A percentile compares a stretch with the other conserved stretches of the same genome.
phyloP scores from a whole-genome alignment of 2,113 vertebrate genomes.

The Turnix velox region DNA sequence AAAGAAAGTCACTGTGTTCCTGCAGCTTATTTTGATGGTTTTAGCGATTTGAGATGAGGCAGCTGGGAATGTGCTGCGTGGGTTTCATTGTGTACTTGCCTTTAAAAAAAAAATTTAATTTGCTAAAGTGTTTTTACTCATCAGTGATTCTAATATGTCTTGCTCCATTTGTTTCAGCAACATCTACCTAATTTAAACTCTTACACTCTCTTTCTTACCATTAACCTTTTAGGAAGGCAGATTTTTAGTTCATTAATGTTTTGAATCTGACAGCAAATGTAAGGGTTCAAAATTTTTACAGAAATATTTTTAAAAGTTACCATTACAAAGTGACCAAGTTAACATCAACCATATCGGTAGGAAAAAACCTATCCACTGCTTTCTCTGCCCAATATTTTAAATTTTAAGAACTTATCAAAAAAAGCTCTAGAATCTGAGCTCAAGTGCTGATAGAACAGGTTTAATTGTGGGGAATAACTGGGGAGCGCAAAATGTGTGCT shows the following conservation, averaged over 20 bases:
- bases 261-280: conserved; percentile 1
- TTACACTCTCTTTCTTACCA: conserved; percentile 2
- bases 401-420: background rate
- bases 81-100: conserved; percentile 8
- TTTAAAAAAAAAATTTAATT: background rate
- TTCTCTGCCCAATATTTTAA: background rate
- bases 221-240: conserved; percentile 3
- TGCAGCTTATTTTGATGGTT: background rate
- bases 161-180: conserved; percentile 49
- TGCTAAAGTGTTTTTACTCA: conserved; percentile 46
- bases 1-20: background rate
- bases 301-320: background rate
- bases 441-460: background rate
- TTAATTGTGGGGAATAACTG: background rate
- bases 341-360: background rate
- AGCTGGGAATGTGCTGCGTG: background rate
- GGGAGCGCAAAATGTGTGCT: background rate
- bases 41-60: conserved; percentile 20
- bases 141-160: conserved; percentile 47
- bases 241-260: conserved; percentile 31
- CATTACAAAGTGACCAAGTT: background rate
- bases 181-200: conserved; percentile 37
- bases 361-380: background rate
- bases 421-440: background rate
- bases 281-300: background rate